Conservation (phyloP, 2,888 invertebrate species). For the Apocheima hispidaria region DNA sequence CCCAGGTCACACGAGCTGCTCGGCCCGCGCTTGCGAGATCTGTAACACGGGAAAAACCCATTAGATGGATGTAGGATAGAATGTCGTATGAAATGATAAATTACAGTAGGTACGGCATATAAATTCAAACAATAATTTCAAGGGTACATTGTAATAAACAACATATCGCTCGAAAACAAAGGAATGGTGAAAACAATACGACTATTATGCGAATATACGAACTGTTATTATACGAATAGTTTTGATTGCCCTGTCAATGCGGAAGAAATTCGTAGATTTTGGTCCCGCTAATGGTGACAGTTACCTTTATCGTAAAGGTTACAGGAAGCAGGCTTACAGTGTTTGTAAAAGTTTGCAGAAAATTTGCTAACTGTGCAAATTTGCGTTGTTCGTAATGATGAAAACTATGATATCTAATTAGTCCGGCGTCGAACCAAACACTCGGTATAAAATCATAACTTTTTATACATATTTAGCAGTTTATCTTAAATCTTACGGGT, state of each 20-base stretch:
- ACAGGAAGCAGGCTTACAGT: conserved; percentile 18
- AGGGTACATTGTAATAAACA: not conserved
- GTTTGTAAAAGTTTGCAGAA: conserved; percentile 15
- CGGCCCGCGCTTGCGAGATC: conserved; percentile 94
- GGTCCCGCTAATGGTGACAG: conserved; percentile 10
- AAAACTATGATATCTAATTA: no score
- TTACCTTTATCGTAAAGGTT: conserved; percentile 22
- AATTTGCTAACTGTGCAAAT: conserved; percentile 18
- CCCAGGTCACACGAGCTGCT: conserved; percentile 91
- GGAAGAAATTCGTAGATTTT: conserved; percentile 5
- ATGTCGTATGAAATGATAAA: no score
- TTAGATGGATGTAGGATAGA: no score
- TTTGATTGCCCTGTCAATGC: not conserved
- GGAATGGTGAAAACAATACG: no score
- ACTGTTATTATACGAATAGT: no score
- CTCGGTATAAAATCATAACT: no score
- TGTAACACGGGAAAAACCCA: conserved; percentile 71
- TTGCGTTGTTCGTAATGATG: no score
- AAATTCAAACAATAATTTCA: not conserved
- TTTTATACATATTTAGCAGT: not conserved
- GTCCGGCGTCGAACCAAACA: no score
- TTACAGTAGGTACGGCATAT: no score
- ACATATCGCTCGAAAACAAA: not conserved
- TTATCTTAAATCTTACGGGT: not conserved
- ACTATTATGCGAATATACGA: no score